A percentile compares a stretch with the other conserved stretches of the same genome.
These are phyloP conservation scores for Drosophila rubida DNA, from an alignment of 2,888 invertebrate species.

Conservation along the genomic window DNA sequence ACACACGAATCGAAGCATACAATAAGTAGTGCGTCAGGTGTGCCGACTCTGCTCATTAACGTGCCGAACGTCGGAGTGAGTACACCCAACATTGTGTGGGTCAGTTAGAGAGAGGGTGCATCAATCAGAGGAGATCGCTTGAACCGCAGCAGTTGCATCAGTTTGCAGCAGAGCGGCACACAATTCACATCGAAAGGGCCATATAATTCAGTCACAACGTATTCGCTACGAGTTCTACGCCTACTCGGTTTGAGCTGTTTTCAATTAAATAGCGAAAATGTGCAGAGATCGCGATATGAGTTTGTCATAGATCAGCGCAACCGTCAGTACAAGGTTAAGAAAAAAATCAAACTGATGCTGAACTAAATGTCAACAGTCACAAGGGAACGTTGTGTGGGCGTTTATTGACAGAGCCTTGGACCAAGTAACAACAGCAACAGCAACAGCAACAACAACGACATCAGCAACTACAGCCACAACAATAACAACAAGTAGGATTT, in stretches of 20 bases:
- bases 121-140: slow-evolving; percentile 5
- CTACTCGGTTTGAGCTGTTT: slow-evolving; percentile 83
- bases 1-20: slow-evolving; percentile 30
- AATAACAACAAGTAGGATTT: slow-evolving; percentile 30
- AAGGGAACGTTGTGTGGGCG: slow-evolving; percentile 25
- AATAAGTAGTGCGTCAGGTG: slow-evolving; percentile 62
- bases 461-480: slow-evolving; percentile 12
- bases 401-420: slow-evolving; percentile 46
- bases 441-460: slow-evolving; percentile 15
- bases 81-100: slow-evolving; percentile 15
- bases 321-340: slow-evolving; percentile 85
- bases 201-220: slow-evolving; percentile 84
- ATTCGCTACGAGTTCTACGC: slow-evolving; percentile 84
- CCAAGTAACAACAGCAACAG: slow-evolving; percentile 37
- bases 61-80: slow-evolving; percentile 48
- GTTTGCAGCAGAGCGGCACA: slow-evolving; percentile 50
- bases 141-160: slow-evolving; percentile 55
- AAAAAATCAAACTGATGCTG: slow-evolving; percentile 83
- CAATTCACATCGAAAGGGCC: slow-evolving; percentile 65
- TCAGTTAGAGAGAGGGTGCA: slow-evolving; percentile 1
- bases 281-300: slow-evolving; percentile 86
- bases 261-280: slow-evolving; percentile 85
- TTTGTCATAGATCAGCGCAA: slow-evolving; percentile 85
- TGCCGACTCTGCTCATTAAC: slow-evolving; percentile 48
- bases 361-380: slow-evolving; percentile 13